Conservation (phyloP, 2,797 vertebrate species). For the Lepilemur septentrionalis region DNA sequence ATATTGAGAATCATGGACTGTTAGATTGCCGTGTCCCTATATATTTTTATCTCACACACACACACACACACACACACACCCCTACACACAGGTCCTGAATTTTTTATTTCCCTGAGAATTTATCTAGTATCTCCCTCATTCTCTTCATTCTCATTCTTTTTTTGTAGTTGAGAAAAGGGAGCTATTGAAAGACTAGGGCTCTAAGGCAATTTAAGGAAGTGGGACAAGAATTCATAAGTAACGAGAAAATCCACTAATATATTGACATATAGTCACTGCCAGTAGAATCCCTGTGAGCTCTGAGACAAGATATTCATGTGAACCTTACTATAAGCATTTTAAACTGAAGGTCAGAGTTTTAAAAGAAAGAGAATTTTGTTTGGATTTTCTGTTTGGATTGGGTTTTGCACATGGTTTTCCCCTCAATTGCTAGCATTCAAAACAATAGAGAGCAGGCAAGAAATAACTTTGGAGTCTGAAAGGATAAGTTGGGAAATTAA, state of each 20-base stretch:
- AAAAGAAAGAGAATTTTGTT: background rate
- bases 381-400: background rate
- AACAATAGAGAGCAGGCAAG: background rate
- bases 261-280: background rate
- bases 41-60: background rate
- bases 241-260: background rate
- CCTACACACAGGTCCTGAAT: background rate
- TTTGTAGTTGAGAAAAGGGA: conserved; percentile 1
- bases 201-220: background rate
- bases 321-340: background rate
- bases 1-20: background rate
- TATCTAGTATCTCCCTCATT: background rate
- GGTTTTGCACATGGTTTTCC: background rate
- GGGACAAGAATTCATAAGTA: background rate
- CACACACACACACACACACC: background rate
- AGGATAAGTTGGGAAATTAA: background rate
- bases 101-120: background rate
- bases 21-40: background rate
- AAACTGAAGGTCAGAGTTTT: conserved; percentile 21
- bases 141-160: background rate
- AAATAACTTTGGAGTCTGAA: conserved; percentile 25
- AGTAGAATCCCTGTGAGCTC: background rate
- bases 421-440: background rate
- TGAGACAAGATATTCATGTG: conserved; percentile 6
- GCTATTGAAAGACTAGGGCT: background rate